phyloP scores from a whole-genome alignment of 1,140 invertebrate genomes.

The Trialeurodes vaporariorum region DNA sequence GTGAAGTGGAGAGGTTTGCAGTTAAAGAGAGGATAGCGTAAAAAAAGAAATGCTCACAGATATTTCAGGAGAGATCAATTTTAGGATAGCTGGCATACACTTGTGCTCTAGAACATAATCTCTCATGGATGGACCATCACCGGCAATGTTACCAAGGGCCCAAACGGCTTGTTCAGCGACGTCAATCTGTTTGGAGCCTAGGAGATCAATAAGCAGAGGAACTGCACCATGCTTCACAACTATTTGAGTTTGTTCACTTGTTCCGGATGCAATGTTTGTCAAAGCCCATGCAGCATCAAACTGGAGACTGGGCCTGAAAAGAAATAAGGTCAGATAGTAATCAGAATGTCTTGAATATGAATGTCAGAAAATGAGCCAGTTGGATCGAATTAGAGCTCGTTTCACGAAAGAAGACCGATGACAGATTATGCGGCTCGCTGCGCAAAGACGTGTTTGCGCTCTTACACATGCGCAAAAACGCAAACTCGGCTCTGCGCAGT shows the following conservation, averaged over 20 bases:
- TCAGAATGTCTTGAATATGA: too few species aligned
- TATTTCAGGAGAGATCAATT: conserved; percentile 42
- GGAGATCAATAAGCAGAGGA: conserved; percentile 64
- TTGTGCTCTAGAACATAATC: conserved; percentile 58
- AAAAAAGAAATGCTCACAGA: conserved; percentile 31
- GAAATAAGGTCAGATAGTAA: conserved; percentile 11
- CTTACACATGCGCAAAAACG: too few species aligned
- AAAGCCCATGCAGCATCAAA: conserved; percentile 98
- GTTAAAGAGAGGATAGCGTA: too few species aligned
- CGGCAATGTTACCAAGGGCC: conserved; percentile 96
- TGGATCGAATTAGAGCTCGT: too few species aligned
- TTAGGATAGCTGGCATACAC: conserved; percentile 52
- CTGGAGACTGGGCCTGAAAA: conserved; percentile 67
- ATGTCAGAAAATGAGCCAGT: too few species aligned
- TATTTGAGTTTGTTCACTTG: conserved; percentile 50
- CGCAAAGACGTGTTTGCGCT: too few species aligned
- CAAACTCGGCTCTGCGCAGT: too few species aligned
- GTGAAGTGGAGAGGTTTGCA: too few species aligned
- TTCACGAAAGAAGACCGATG: too few species aligned
- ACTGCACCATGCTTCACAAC: conserved; percentile 71
- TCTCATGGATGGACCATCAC: conserved; percentile 62
- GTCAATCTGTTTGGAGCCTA: conserved; percentile 56
- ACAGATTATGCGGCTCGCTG: too few species aligned
- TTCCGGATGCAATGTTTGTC: conserved; percentile 88
- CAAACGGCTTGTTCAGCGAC: conserved; percentile 94